Base-by-base conservation (phyloP, 2,888 invertebrate species). In the Pheosia gnoma region DNA sequence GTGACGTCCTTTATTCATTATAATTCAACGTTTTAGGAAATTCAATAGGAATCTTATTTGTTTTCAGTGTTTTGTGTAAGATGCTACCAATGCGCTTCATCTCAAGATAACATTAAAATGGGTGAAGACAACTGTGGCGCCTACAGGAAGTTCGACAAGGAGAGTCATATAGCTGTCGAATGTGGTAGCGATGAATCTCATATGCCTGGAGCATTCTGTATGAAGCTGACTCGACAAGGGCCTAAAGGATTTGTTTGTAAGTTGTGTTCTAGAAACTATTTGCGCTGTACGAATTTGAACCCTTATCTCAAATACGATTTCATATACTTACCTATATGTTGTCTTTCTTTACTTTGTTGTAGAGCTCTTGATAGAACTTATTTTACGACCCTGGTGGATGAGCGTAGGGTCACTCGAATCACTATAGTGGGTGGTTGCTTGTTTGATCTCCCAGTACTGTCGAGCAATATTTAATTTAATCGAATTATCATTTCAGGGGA, bases 191-290 rank as follows among this genome's bases (percentile, higher is more conserved):
- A 98, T 82, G 98, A 99, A 86, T 98, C 98, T 52, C 95, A 97
- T 72, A 97, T 97, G 92, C 98, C 98, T 37, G 99, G 99, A 7
- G 98, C 98, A 3, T 99, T 99, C 88, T 99, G 99, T 87, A 97
- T 98, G 95, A 99, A 99, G 93, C 95, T 97, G 38, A 97, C 98
- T 1, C 98, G 98, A 79, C 99, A 99, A 85, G 97, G 99, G 63
- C 98, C 98, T 0, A 96, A 96, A 85, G 98, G 98, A 69, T 98
- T 98, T 84, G 97, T 98, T 81, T 99, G 99, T 98, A 94, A 96
- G 98, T 6, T 41, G 8, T 6, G 41, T 41, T 7, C 6, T 41
- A 41, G 6, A 41, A 41, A 25, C 25, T 25, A 25, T 25, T 25
- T 25, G 25, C 0, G 25, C 2, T 25, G 25, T 25, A 25, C 25